phyloP scores from a whole-genome alignment of 2,888 invertebrate genomes.

The Ormyrus labotus region DNA sequence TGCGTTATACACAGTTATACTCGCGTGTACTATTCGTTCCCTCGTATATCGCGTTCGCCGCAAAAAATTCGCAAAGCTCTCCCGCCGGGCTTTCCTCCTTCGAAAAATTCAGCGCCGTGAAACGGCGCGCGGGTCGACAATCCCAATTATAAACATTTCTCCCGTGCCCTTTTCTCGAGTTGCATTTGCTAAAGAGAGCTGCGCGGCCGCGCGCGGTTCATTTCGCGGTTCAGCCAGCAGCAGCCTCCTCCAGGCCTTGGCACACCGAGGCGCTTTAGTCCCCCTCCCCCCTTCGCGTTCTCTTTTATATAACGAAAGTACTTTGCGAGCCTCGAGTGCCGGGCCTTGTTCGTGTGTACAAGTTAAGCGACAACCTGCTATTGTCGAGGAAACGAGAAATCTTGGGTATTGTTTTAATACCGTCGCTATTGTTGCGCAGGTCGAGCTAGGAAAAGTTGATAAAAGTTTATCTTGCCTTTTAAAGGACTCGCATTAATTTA shows the following conservation, averaged over 20 bases:
- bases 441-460: not conserved
- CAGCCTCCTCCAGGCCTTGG: constrained; percentile 37
- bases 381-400: constrained; percentile 52
- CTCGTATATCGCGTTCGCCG: constrained; percentile 4
- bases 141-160: constrained; percentile 74
- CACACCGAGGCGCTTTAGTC: constrained; percentile 47
- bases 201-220: constrained; percentile 61
- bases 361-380: constrained; percentile 54
- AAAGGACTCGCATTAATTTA: too few relatives aligned
- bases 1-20: constrained; percentile 30
- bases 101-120: constrained; percentile 25
- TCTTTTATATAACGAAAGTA: constrained; percentile 65
- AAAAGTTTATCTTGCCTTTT: too few relatives aligned
- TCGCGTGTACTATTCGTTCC: constrained; percentile 11
- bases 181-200: constrained; percentile 62
- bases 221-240: constrained; percentile 61
- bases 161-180: constrained; percentile 69
- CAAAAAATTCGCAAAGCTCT: constrained; percentile 19
- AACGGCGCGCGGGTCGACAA: constrained; percentile 63
- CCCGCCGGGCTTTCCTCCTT: too few relatives aligned
- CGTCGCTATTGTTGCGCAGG: constrained; percentile 9
- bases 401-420: constrained; percentile 54
- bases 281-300: constrained; percentile 46
- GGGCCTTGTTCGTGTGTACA: constrained; percentile 26
- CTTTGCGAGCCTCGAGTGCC: constrained; percentile 62